Conservation (phyloP, 2,797 vertebrate genomes). For the Simalia tracyae region DNA sequence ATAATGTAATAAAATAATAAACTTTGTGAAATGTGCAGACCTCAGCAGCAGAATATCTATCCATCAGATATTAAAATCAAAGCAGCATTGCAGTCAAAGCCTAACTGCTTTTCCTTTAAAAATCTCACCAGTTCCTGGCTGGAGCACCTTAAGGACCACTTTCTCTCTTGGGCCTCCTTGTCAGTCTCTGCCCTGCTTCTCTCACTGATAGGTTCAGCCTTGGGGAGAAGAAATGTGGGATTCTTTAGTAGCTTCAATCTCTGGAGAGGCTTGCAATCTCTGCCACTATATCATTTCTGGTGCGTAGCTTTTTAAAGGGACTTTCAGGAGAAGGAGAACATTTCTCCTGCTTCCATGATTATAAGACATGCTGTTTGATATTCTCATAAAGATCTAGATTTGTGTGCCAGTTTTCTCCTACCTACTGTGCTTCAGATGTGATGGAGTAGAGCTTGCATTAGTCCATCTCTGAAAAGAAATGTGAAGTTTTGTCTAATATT, state of each 20-base stretch:
- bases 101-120: background rate
- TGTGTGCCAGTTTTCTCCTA: background rate
- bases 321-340: background rate
- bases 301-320: background rate
- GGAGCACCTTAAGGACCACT: background rate
- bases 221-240: no score
- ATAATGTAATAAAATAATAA: background rate
- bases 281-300: background rate
- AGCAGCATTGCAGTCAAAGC: background rate
- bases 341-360: background rate
- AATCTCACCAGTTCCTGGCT: background rate
- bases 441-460: background rate
- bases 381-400: background rate
- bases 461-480: background rate
- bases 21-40: background rate
- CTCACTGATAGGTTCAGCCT: background rate
- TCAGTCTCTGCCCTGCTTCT: background rate
- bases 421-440: background rate
- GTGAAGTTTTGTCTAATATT: background rate
- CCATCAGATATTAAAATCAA: background rate
- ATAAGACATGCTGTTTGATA: background rate
- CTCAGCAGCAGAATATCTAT: background rate
- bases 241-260: background rate
- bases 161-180: background rate
- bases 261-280: background rate